Base-by-base conservation (phyloP, 2,888 invertebrate species). In the Habroteleia sp. region DNA sequence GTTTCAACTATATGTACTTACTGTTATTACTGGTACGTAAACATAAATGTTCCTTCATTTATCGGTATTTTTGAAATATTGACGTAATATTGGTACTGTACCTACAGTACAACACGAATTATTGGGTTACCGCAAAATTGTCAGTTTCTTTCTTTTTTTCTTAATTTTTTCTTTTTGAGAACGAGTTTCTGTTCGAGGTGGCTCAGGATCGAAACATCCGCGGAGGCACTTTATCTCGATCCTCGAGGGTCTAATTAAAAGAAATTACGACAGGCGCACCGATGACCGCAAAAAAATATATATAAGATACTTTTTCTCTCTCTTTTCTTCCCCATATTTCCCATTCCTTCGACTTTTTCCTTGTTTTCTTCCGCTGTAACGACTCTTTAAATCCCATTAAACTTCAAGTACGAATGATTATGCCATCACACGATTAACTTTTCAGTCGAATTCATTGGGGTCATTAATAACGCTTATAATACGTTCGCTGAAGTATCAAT, bases 171-270 rank as follows among this genome's bases (percentile, higher is more conserved):
- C n/a, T n/a, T n/a, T 62, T 62, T 33, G 46, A 56, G 44, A 73
- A 73, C 65, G 37, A 58, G 65, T 65, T 65, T 65, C 42, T 52
- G 46, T 6, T 20, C 23, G 33, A 37, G 48, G 14, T 27, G 20
- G 54, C 52, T 20, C 17, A 10, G 8, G 42, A 65, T 73, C 65
- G 74, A 77, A 77, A 54, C 44, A 60, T 58, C 37, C 60, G 68
- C 74, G 66, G 11, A 54, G 56, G 33, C 54, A 66, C 60, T 73
- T 73, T 66, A 76, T 76, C 75, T 72, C 73, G 62, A 73, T 66
- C 62, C 65, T 73, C 75, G 66, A 62, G 71, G 74, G 71, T 50
- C 71, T 75, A 73, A 75, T 74, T 77, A 77, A 74, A 74, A 74
- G 66, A 72, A 74, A 77, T 77, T 74, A 72, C 66, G 27, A 66